phyloP scores from a whole-genome alignment of 2,113 vertebrate genomes.

The Falcunculus frontatus region DNA sequence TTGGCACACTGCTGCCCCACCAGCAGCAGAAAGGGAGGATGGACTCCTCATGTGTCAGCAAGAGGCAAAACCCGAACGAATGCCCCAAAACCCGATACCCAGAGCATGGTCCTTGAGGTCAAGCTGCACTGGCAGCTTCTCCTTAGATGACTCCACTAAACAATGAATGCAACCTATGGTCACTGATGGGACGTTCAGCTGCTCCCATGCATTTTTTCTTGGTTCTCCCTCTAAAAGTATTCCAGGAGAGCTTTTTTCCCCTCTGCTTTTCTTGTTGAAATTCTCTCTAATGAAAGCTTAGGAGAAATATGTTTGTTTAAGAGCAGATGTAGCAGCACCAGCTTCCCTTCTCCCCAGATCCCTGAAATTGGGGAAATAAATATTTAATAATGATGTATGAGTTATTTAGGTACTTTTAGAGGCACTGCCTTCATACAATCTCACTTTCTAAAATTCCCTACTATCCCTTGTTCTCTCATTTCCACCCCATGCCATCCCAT shows the following conservation, averaged over 20 bases:
- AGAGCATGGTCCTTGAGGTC: background rate
- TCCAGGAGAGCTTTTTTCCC: background rate
- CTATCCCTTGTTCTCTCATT: background rate
- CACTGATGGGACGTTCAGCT: background rate
- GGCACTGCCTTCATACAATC: background rate
- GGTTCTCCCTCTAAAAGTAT: background rate
- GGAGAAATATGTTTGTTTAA: background rate
- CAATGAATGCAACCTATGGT: fast-evolving
- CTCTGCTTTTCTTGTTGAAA: background rate
- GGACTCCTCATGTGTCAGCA: background rate
- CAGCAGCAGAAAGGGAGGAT: background rate
- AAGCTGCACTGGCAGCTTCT: background rate
- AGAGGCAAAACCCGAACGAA: background rate
- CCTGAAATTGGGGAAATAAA: background rate
- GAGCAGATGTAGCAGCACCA: background rate
- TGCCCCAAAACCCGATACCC: background rate
- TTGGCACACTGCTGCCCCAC: background rate
- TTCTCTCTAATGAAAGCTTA: background rate
- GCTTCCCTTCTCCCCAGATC: background rate
- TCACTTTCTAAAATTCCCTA: background rate
- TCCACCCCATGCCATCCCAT: background rate
- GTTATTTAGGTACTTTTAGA: background rate
- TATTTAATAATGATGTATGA: background rate
- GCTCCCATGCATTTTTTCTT: background rate
- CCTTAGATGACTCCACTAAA: background rate